Evolutionary conservation across 2,888 invertebrate genomes (phyloP), one percentile per base, ranked within the genome.

Genomic region (Parasteatoda lunata): DNA sequence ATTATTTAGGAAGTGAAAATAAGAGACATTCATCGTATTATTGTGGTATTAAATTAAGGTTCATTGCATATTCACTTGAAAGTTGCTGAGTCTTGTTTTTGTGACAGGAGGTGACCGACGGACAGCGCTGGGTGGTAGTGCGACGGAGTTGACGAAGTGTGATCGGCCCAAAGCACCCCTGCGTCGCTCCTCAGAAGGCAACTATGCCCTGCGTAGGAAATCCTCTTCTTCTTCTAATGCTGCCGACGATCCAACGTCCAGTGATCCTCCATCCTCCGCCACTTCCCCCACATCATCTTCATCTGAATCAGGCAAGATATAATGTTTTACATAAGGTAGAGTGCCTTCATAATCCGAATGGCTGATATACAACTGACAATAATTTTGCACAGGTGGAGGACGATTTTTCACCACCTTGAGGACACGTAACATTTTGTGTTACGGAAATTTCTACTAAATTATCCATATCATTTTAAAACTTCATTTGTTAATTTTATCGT

Each of bases 191-290:
- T 85, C 85, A 0, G 85, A 85, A 47, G 85, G 85, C 54, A 71
- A 54, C 30, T 80, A 80, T n/a, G 71, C 79, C 30, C 45, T 75
- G 13, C 73, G 79, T 6, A 76, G 73, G 59, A 75, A 75, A 11
- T 85, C 85, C 5, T 85, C 85, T 3, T 85, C 85, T 3, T 85
- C 85, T 5, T 79, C 78, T 3, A 80, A 80, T 13, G 85, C 85
- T 1, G 85, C 80, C 4, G 85, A 85, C 48, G 80, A 80, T 9
- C 80, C 85, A 0, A 80, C 85, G 11, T 80, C 80, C 52, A 80
- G 80, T 59, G 80, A 80, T 52, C 76, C 70, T 5, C 76, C 85
- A 59, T 69, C 76, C 45, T 80, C 80, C 9, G 49, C 65, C 54
- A 47, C 76, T 1, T 54, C 84, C 11, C 51, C 84, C 5, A 73